Base-by-base conservation (phyloP, 2,797 vertebrate genomes). In the Thripadectes ignobilis region DNA sequence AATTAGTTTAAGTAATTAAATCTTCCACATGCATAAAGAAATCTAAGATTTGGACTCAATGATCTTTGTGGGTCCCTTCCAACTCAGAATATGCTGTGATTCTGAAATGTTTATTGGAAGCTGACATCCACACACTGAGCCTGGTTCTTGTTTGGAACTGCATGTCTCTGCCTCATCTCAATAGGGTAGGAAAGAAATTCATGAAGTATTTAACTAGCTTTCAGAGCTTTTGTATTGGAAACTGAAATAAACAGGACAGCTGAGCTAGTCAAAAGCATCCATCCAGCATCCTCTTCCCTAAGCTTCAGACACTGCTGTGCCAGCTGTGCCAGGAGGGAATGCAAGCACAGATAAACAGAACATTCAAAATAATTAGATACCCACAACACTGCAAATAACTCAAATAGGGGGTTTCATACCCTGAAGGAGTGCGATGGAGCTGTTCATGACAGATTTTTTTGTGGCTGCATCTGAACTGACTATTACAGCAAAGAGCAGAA, bases 161-260 rank as follows among this genome's bases (percentile, higher is more conserved):
- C 20, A 18, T 15, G 32, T 39, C 48, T 45, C 48, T 68, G 36
- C 21, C n/a, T n/a, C 19, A 2, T 43, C 82, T 89, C 24, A 0
- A 29, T 45, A 73, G 22, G 14, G 22, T 14, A 29, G 55, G 36
- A 71, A 62, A 92, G 17, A 66, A 57, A 43, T 58, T 52, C 22
- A 74, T 91, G 34, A 81, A 82, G 78, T 48, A 87, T 81, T 94
- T 87, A 95, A 78, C 34, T 74, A 78, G 59, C 30, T 82, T 43
- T 21, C 80, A 81, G 75, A 93, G 78, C 3, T 82, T 92, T 67
- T 45, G 45, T 45, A 80, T 6, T 36, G 65, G 39, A 72, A 76
- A 79, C 5, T 66, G 55, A 52, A 75, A 52, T 9, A 66, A 74
- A 41, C 46, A 76, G 78, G 79, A 38, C 51, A 88, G 63, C 43